These are phyloP conservation scores for Picathartes gymnocephalus DNA, from an alignment of 2,113 vertebrate species.

Conservation along the genomic window DNA sequence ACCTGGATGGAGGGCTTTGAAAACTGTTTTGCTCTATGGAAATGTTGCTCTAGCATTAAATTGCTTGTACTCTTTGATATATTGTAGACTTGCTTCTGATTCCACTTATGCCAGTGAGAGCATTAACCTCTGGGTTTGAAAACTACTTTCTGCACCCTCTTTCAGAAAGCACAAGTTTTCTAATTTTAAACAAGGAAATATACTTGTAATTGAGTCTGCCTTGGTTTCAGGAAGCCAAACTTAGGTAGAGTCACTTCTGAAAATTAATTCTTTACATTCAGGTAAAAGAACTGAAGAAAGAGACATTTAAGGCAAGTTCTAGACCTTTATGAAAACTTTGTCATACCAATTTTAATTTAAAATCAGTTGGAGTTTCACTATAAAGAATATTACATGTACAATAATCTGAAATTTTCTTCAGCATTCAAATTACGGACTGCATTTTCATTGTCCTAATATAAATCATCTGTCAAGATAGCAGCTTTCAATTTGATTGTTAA, in stretches of 20 bases:
- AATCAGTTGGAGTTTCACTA: not conserved
- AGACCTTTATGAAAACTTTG: not conserved
- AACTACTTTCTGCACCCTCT: not conserved
- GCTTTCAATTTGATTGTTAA: slow-evolving; percentile 43
- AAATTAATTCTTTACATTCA: not conserved
- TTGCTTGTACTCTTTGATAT: not conserved
- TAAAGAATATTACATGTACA: not conserved
- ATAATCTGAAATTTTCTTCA: not conserved
- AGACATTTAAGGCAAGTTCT: not conserved
- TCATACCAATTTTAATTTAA: not conserved
- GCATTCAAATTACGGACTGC: not conserved
- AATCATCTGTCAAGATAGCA: slow-evolving; percentile 10
- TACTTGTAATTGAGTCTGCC: not conserved
- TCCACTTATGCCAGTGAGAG: not conserved
- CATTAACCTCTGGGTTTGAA: not conserved
- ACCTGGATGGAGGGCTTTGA: not conserved
- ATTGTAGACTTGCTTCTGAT: not conserved
- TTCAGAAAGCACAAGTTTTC: not conserved
- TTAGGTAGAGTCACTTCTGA: not conserved
- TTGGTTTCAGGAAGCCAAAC: not conserved
- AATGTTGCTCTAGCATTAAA: not conserved
- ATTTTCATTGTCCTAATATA: slow-evolving; percentile 11
- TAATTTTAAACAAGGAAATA: not conserved
- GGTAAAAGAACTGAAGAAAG: not conserved
- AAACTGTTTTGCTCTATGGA: not conserved